Evolutionary conservation across 2,113 vertebrate genomes (phyloP).

Genomic region (Hepsetus odoe): DNA sequence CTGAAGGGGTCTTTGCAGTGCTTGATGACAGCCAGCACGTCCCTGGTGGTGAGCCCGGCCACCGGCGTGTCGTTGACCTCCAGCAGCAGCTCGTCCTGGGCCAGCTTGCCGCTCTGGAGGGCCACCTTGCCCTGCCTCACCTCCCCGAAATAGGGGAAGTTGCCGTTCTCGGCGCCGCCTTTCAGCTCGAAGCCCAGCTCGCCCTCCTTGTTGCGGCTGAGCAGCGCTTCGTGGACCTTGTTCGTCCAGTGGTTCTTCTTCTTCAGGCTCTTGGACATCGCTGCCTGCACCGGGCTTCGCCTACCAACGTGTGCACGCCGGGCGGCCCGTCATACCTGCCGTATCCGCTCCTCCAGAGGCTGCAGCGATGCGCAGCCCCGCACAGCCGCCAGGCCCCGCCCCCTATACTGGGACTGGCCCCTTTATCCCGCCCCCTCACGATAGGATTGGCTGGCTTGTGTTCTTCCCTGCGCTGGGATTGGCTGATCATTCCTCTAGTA

Average conservation of each 20-base stretch:
- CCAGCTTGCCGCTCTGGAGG: constrained; percentile 92
- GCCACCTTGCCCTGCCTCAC: constrained; percentile 91
- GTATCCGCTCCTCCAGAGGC: constrained; percentile 62
- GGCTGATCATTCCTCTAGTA: too few relatives aligned
- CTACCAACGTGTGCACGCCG: constrained; percentile 65
- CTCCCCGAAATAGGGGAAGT: constrained; percentile 96
- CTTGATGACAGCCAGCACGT: constrained; percentile 95
- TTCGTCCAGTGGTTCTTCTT: constrained; percentile 99
- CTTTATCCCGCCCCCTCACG: background rate
- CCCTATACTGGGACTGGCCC: background rate
- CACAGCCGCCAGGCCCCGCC: background rate
- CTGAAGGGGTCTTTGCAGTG: constrained; percentile 98
- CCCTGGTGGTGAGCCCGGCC: constrained; percentile 95
- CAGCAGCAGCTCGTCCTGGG: constrained; percentile 93
- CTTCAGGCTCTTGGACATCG: constrained; percentile 98
- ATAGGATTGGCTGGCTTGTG: background rate
- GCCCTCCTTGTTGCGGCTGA: constrained; percentile 88
- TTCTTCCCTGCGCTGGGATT: too few relatives aligned
- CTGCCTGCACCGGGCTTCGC: constrained; percentile 69
- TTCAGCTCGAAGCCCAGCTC: constrained; percentile 95
- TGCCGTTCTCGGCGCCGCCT: constrained; percentile 94
- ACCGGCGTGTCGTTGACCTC: constrained; percentile 99
- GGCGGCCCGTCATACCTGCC: constrained; percentile 64
- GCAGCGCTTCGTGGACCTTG: constrained; percentile 97
- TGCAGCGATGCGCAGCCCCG: constrained; percentile 51